Percentiles rank a stretch among this genome's conserved stretches.
Conservation (phyloP, 2,888 invertebrate genomes). For the Ichneumon xanthorius region DNA sequence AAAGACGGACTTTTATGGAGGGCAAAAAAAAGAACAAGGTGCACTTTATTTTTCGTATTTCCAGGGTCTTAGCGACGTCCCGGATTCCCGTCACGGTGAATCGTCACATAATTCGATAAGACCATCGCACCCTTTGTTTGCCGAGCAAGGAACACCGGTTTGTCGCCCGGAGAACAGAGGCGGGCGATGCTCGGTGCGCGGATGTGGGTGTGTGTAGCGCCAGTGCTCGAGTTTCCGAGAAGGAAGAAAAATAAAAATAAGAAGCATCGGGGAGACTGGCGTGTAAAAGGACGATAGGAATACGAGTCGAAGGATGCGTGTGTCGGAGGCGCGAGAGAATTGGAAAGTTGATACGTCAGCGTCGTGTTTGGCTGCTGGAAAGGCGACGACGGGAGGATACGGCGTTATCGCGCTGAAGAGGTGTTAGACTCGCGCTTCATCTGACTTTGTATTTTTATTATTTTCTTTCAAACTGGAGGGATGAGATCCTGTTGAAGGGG, state of each 20-base stretch:
- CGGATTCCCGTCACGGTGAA: conserved; percentile 45
- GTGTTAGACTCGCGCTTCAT: background rate
- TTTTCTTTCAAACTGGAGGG: background rate
- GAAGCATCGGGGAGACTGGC: background rate
- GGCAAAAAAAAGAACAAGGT: background rate
- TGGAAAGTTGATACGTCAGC: conserved; percentile 55
- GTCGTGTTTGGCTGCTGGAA: conserved; percentile 35
- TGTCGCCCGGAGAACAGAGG: background rate
- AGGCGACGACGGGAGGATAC: conserved; percentile 21
- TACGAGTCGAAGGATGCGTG: conserved; percentile 18
- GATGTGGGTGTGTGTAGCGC: background rate
- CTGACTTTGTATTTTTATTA: background rate
- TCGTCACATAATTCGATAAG: conserved; percentile 58
- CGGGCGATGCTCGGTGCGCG: background rate
- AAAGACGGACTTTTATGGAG: conserved; percentile 1
- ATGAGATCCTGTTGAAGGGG: conserved; percentile 21
- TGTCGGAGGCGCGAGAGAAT: conserved; percentile 42
- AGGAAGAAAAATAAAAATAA: conserved; percentile 43
- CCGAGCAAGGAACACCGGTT: conserved; percentile 5
- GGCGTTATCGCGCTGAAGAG: conserved; percentile 17
- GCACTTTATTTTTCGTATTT: conserved; percentile 26
- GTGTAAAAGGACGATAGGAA: conserved; percentile 18
- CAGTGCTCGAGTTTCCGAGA: conserved; percentile 27
- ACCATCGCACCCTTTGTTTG: conserved; percentile 42
- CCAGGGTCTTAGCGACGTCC: background rate